Evolutionary conservation across 2,888 invertebrate genomes (phyloP).

Genomic region (Apodemia duryi): DNA sequence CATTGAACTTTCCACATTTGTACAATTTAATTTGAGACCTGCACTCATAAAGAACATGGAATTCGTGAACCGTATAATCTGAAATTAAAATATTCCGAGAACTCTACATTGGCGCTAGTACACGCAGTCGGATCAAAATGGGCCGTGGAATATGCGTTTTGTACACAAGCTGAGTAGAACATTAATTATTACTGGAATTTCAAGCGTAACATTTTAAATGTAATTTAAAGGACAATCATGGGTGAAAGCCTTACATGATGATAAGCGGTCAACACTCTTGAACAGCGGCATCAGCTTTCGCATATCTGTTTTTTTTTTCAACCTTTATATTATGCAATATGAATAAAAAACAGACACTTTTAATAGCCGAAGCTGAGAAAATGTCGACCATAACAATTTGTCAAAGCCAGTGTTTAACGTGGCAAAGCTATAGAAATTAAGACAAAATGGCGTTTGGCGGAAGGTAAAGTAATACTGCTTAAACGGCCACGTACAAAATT

Average conservation of each 20-base stretch:
- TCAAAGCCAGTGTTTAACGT: constrained; percentile 38
- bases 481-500: constrained; percentile 75
- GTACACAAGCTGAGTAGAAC: not conserved
- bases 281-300: too few relatives aligned
- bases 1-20: not conserved
- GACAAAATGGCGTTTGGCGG: constrained; percentile 67
- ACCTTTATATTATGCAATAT: not conserved
- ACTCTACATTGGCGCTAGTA: not conserved
- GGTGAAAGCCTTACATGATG: too few relatives aligned
- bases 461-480: constrained; percentile 54
- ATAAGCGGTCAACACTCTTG: too few relatives aligned
- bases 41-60: not conserved
- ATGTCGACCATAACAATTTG: constrained; percentile 34
- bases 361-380: not conserved
- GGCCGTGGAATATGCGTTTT: not conserved
- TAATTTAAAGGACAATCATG: too few relatives aligned
- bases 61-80: not conserved
- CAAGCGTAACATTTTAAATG: too few relatives aligned
- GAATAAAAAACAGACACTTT: constrained; percentile 1
- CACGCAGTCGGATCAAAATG: not conserved
- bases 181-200: too few relatives aligned
- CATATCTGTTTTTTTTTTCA: not conserved
- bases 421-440: constrained; percentile 64
- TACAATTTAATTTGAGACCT: not conserved
- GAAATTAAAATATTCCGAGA: not conserved